Evolutionary conservation across 2,113 vertebrate species (phyloP), one percentile per base, ranked within the genome.

Genomic region (Fulica atra): DNA sequence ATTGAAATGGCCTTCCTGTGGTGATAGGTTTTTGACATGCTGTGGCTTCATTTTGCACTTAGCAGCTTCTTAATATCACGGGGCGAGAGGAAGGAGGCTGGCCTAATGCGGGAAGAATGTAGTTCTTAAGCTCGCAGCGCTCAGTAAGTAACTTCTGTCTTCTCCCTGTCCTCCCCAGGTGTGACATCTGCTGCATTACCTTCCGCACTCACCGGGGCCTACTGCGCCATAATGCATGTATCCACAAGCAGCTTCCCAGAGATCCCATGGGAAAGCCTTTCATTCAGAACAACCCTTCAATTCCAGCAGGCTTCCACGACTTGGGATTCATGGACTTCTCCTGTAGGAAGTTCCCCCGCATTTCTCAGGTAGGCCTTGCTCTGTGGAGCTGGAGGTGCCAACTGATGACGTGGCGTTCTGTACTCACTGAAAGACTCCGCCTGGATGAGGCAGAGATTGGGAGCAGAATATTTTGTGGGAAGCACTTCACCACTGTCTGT

Each of bases 271-370:
- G 99, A 64, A 98, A 97, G 23, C 99, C 99, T 86, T 99, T 99
- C 97, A 99, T 99, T 97, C 99, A 99, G 98, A 99, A 98, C 98
- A 99, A 99, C 97, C 99, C 99, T 92, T 99, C 99, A 8, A 99
- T 99, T 97, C 99, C 99, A 4, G 98, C 98, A 44, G 99, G 99
- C 96, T 99, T 99, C 98, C 99, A 99, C 0, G 99, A 99, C 95
- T 97, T 99, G 93, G 99, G 99, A 86, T 99, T 99, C 98, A 99
- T 99, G 0, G 99, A 99, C 98, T 99, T 99, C 98, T 99, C 99
- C 96, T 99, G 99, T 96, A 98, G 98, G 93, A 99, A 99, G 97
- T 99, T 99, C 64, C 98, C 99, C 46, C 98, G 98, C 87, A 99
- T 99, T 92, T 99, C 99, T 89, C 99, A 99, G 99, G 99, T 99